Evolutionary conservation across 2,888 invertebrate species (phyloP), one percentile per base, ranked within the genome.

Genomic region (Stegophylla sp.): DNA sequence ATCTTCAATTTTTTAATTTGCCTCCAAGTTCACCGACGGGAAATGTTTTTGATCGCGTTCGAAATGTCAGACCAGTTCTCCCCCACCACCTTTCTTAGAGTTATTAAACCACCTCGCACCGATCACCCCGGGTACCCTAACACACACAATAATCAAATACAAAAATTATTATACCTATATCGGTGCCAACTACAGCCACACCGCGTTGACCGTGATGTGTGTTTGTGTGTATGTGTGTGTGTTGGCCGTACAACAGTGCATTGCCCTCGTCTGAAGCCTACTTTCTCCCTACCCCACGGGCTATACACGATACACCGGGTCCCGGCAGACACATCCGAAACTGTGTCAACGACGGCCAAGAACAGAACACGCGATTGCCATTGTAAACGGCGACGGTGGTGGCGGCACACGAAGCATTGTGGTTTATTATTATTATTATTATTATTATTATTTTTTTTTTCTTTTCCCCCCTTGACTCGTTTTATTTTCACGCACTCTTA

Each of bases 201-300:
- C 77, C 69, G 77, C 69, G 77, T 79, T 59, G 77, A 67, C 67
- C 77, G 77, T 77, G 77, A 67, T 67, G 56, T 48, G 61, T 20
- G 23, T 20, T 12, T 15, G 34, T 17, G 48, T 17, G 2, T 13
- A 13, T n/a, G n/a, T n/a, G n/a, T n/a, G n/a, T n/a, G n/a, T n/a
- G n/a, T n/a, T n/a, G n/a, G n/a, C 13, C 17, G 64, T n/a, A n/a
- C n/a, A n/a, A 0, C 20, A 23, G 77, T 79, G 77, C 77, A 61
- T 69, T 79, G 77, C 77, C 77, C 69, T 79, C 75, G n/a, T 43
- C 75, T 15, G 10, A 59, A 48, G 61, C 77, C 77, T 79, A 79
- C 77, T 79, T 79, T 79, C 77, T 79, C 69, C 77, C 67, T 76
- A 45, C 77, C 77, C 69, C 74, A 63, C 74, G 61, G 74, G 72